Evolutionary conservation across 1,140 invertebrate genomes (phyloP).

Genomic region (Tenebrio molitor): DNA sequence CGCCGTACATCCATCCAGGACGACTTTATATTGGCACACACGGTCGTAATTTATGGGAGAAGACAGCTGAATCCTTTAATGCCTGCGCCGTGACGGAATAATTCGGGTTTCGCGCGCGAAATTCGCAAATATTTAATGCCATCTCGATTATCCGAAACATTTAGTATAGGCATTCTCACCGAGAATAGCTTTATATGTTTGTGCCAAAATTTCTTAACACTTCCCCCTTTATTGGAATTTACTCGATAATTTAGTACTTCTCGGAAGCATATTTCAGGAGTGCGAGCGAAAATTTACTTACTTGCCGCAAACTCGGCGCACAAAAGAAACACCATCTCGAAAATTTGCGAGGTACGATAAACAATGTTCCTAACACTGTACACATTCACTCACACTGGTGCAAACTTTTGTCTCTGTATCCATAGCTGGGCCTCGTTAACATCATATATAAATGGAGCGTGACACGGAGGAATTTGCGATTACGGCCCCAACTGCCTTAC

Average conservation of each 20-base stretch:
- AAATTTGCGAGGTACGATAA: conserved; percentile 39
- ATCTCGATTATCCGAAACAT: conserved; percentile 44
- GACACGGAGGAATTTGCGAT: conserved; percentile 26
- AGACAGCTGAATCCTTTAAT: conserved; percentile 34
- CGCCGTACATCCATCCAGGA: conserved; percentile 23
- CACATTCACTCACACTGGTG: conserved; percentile 3
- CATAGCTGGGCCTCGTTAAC: conserved; percentile 3
- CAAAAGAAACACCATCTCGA: conserved; percentile 39
- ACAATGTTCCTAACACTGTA: conserved; percentile 33
- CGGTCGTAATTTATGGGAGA: conserved; percentile 16
- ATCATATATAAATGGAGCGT: conserved; percentile 20
- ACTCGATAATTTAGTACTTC: conserved; percentile 46
- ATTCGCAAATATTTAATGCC: conserved; percentile 32
- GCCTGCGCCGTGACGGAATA: conserved; percentile 1
- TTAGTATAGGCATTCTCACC: conserved; percentile 37
- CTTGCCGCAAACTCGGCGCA: conserved; percentile 39
- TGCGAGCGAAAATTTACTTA: conserved; percentile 43
- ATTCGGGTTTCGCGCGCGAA: conserved; percentile 14
- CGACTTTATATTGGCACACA: conserved; percentile 22
- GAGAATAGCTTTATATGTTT: conserved; percentile 42
- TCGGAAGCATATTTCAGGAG: conserved; percentile 42
- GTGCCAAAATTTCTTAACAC: conserved; percentile 43
- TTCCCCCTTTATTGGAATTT: conserved; percentile 47
- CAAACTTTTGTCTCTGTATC: conserved; percentile 13
- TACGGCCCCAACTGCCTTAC: neutral